Evolutionary conservation across 2,888 invertebrate genomes (phyloP).

Genomic region (Cryptops parisi): DNA sequence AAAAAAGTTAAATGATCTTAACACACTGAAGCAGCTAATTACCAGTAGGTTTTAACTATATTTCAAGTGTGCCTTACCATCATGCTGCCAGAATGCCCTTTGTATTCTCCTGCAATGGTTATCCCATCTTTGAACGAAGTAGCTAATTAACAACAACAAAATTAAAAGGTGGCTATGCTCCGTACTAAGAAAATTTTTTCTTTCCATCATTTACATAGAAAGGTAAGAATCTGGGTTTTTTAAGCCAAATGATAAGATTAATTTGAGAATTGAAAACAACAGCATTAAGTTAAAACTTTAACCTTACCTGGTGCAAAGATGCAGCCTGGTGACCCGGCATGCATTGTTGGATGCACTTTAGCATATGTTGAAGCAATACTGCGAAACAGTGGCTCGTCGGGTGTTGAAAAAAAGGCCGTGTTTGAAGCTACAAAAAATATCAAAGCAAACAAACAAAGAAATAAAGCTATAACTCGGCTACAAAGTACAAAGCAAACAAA

Average conservation of each 20-base stretch:
- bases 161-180: neutral
- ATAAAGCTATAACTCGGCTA: no score
- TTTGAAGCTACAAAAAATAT: constrained; percentile 7
- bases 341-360: constrained; percentile 7
- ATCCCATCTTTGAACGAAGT: constrained; percentile 8
- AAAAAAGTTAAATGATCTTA: neutral
- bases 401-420: constrained; percentile 5
- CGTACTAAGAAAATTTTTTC: no score
- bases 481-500: no score
- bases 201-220: no score
- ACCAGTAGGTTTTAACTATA: no score
- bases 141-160: neutral
- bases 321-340: neutral
- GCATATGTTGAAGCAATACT: neutral
- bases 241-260: no score
- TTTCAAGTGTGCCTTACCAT: constrained; percentile 2
- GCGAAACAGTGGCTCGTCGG: constrained; percentile 1
- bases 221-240: no score
- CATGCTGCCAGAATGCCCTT: constrained; percentile 13
- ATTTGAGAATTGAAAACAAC: no score
- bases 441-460: no score
- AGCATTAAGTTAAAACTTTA: no score
- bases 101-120: constrained; percentile 7
- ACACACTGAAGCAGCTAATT: no score
- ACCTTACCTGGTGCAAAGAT: neutral